Percentiles rank a stretch among this genome's conserved stretches.
phyloP scores from a whole-genome alignment of 2,797 vertebrate genomes.

The Peromyscus aztecus region DNA sequence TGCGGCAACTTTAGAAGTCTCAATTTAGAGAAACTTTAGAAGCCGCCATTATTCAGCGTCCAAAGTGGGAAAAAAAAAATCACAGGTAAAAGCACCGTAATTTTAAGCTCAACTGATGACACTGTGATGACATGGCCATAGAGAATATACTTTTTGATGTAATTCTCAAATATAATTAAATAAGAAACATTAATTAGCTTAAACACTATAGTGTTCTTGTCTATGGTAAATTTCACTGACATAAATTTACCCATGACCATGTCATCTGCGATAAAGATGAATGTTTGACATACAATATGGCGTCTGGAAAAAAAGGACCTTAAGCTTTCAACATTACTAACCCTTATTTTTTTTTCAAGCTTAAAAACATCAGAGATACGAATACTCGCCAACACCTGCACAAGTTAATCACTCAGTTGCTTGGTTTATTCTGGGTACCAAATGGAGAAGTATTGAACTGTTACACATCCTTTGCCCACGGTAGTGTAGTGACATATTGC shows the following conservation, averaged over 20 bases:
- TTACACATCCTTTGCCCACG: constrained; percentile 78
- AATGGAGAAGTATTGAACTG: not conserved
- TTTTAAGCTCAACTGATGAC: not conserved
- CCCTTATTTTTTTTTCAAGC: constrained; percentile 81
- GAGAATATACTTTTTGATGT: not conserved
- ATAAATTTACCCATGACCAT: not conserved
- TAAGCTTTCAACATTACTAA: constrained; percentile 23
- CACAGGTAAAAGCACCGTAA: not conserved
- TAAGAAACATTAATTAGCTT: constrained; percentile 34
- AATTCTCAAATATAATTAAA: constrained; percentile 31
- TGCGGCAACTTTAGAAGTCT: constrained; percentile 2
- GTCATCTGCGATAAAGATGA: not conserved
- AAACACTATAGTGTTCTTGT: not conserved
- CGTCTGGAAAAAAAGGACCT: constrained; percentile 42
- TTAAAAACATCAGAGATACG: constrained; percentile 64
- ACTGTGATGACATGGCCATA: not conserved
- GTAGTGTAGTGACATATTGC: constrained; percentile 87
- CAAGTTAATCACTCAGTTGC: constrained; percentile 58
- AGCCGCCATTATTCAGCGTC: not conserved
- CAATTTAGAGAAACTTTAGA: not conserved
- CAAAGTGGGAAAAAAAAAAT: not conserved
- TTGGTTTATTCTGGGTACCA: constrained; percentile 36
- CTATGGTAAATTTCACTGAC: not conserved
- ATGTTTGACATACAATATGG: not conserved
- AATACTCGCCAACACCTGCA: constrained; percentile 60